Base-by-base conservation (phyloP, 2,888 invertebrate species). In the Cryptophagus acutangulus region DNA sequence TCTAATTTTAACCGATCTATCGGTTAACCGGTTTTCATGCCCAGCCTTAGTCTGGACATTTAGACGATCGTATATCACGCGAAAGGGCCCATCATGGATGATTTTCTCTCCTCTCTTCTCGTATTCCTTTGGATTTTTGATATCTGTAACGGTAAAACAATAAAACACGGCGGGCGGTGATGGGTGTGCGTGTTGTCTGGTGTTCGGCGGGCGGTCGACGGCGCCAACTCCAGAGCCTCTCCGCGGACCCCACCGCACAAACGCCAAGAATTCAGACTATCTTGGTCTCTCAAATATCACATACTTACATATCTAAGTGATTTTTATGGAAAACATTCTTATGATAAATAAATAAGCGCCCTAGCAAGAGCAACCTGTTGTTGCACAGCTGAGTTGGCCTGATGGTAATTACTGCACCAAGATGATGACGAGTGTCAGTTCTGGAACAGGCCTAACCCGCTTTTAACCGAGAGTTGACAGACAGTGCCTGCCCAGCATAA, bases 111-210 rank as follows among this genome's bases (percentile, higher is more conserved):
- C n/a, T n/a, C n/a, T n/a, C n/a, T n/a, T n/a, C n/a, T n/a, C n/a
- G n/a, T n/a, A n/a, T 31, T 31, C 31, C 8, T 13, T 13, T 26
- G n/a, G 13, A 15, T 47, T 57, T 55, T 61, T 60, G 62, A 62
- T 65, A 64, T 64, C 62, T 59, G 62, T 66, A 67, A 67, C 67
- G 67, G 66, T 68, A 68, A 69, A 67, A 69, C 69, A 68, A 69
- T 69, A 68, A 69, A 68, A 67, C 67, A 59, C 69, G 62, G 61
- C 67, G 63, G 67, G 67, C 63, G 63, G 63, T 57, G 58, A 31
- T 55, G 59, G 59, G 61, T 59, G 63, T 64, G 64, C 65, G 66
- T 66, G 65, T 63, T 60, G 64, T 64, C 63, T 65, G 60, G 63
- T 54, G 59, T 55, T 50, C 67, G 59, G 57, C 67, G 61, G 67